phyloP scores from a whole-genome alignment of 2,888 invertebrate genomes.

The Orthosia incerta region DNA sequence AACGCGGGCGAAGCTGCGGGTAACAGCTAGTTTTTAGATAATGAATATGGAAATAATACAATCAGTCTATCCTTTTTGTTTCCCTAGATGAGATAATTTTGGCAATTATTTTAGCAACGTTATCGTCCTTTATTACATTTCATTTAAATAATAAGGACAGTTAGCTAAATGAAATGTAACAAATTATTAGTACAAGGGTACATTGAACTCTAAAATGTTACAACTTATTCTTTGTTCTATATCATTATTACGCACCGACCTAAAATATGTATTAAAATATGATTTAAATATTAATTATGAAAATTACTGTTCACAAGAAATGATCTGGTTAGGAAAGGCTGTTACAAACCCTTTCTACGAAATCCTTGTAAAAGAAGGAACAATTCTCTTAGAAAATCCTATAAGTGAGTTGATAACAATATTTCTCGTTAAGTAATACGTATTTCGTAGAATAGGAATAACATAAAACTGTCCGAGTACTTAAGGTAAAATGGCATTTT shows the following conservation, averaged over 20 bases:
- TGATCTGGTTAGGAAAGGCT: background rate
- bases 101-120: background rate
- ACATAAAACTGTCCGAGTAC: background rate
- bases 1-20: too few relatives aligned
- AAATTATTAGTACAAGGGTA: background rate
- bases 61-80: background rate
- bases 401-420: background rate
- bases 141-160: background rate
- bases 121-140: background rate
- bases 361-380: background rate
- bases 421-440: background rate
- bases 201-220: background rate
- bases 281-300: background rate
- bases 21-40: too few relatives aligned
- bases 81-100: background rate
- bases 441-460: background rate
- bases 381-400: background rate
- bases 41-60: background rate
- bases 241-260: background rate
- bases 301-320: background rate
- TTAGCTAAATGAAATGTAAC: background rate
- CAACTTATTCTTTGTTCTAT: background rate
- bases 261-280: too few relatives aligned
- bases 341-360: background rate
- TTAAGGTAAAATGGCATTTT: background rate